Percentiles rank a stretch among this genome's conserved stretches.
phyloP scores from a whole-genome alignment of 2,888 invertebrate species.

The Malthinus seriepunctatus region DNA sequence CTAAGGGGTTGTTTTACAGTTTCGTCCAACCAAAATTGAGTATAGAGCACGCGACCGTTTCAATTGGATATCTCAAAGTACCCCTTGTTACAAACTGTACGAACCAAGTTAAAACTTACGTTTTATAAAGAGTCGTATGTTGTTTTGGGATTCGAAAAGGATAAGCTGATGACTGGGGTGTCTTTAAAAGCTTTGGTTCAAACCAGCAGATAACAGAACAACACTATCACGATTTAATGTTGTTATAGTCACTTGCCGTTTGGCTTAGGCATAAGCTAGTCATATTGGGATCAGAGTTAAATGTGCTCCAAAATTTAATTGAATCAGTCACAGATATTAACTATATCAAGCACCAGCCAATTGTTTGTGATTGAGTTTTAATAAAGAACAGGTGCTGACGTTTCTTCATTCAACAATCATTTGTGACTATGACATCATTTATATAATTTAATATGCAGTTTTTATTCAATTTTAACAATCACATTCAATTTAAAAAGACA shows the following conservation, averaged over 20 bases:
- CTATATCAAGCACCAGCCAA: constrained; percentile 54
- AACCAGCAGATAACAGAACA: constrained; percentile 54
- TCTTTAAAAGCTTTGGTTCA: constrained; percentile 39
- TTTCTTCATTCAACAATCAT: constrained; percentile 18
- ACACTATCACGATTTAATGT: constrained; percentile 58
- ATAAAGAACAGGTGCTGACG: constrained; percentile 34
- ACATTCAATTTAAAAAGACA: neutral
- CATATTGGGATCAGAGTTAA: constrained; percentile 55
- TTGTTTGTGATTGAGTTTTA: constrained; percentile 49
- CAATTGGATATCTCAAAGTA: constrained; percentile 44
- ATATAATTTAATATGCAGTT: constrained; percentile 26
- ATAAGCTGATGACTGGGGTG: constrained; percentile 12
- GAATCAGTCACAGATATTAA: constrained; percentile 58
- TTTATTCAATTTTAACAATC: constrained; percentile 9
- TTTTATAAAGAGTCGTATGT: constrained; percentile 48
- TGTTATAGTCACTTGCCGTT: constrained; percentile 58
- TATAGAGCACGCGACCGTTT: constrained; percentile 43
- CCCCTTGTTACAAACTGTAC: constrained; percentile 37
- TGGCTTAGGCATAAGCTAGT: constrained; percentile 57
- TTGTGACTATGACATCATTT: constrained; percentile 17
- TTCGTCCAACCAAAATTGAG: constrained; percentile 48
- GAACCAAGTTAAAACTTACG: constrained; percentile 50
- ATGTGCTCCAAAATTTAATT: constrained; percentile 56
- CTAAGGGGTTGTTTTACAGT: constrained; percentile 51
- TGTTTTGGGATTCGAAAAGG: constrained; percentile 25